Percentiles rank a stretch among this genome's conserved stretches.
Conservation (phyloP, 1,140 invertebrate species). For the Coelopa frigida region DNA sequence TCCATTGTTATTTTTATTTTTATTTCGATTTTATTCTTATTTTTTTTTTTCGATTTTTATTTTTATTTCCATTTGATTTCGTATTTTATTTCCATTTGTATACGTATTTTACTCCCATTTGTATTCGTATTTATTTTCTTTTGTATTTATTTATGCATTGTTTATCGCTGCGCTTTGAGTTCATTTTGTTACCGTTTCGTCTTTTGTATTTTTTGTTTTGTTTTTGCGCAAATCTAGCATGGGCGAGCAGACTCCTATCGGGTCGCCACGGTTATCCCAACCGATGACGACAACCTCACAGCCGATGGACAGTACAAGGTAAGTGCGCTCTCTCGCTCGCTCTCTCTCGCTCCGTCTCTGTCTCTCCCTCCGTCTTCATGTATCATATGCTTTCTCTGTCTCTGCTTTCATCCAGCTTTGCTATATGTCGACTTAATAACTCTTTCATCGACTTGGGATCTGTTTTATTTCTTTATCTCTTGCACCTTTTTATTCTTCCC, state of each 20-base stretch:
- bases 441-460: slow-evolving; percentile 4
- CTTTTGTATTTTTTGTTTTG: slow-evolving; percentile 30
- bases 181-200: slow-evolving; percentile 1
- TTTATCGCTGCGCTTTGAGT: slow-evolving; percentile 1
- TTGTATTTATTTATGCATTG: no score
- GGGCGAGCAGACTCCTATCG: slow-evolving; percentile 89
- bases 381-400: slow-evolving; percentile 1
- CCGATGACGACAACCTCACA: slow-evolving; percentile 89
- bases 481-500: no score
- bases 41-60: not conserved
- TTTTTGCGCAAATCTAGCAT: slow-evolving; percentile 57
- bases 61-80: slow-evolving; percentile 3
- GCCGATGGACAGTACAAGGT: slow-evolving; percentile 89
- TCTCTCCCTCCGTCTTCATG: not conserved
- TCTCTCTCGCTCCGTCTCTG: not conserved
- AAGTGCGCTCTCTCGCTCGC: slow-evolving; percentile 28
- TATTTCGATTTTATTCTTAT: not conserved
- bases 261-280: slow-evolving; percentile 78
- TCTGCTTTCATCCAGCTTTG: not conserved
- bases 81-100: not conserved
- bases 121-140: not conserved
- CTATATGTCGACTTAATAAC: not conserved
- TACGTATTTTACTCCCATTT: not conserved
- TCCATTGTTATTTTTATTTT: not conserved
- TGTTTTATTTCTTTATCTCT: slow-evolving; percentile 1